A percentile compares a stretch with the other conserved stretches of the same genome.
phyloP scores from a whole-genome alignment of 2,888 invertebrate genomes.

The Petrolisthes cinctipes region DNA sequence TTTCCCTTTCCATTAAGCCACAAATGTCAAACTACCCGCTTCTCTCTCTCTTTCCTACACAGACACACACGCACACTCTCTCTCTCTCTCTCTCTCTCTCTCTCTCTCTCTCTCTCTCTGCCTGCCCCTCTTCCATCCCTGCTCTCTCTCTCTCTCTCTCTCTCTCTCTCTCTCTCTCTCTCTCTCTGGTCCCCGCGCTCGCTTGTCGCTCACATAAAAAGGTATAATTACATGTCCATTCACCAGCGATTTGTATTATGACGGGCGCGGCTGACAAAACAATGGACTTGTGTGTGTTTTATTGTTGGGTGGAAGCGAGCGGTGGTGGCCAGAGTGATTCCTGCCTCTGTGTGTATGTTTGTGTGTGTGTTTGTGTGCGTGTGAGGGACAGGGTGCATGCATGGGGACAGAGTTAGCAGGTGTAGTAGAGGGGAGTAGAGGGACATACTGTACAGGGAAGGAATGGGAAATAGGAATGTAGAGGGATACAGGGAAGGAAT shows the following conservation, averaged over 20 bases:
- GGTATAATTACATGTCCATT: constrained; percentile 34
- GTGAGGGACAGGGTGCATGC: too few relatives aligned
- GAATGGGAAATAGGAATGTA: not conserved
- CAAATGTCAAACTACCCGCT: too few relatives aligned
- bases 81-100: too few relatives aligned
- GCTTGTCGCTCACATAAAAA: constrained; percentile 24
- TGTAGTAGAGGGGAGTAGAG: too few relatives aligned
- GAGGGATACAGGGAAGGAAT: not conserved
- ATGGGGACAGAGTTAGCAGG: too few relatives aligned
- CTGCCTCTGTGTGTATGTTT: too few relatives aligned
- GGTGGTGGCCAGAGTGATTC: not conserved
- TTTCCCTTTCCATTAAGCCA: too few relatives aligned
- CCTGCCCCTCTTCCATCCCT: too few relatives aligned
- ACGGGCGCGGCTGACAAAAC: constrained; percentile 12
- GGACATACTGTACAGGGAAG: not conserved
- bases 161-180: not conserved
- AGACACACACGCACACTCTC: too few relatives aligned
- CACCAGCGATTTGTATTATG: constrained; percentile 21
- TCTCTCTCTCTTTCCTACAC: too few relatives aligned
- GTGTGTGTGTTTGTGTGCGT: too few relatives aligned
- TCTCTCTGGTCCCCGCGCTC: not conserved
- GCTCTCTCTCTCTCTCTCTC: not conserved
- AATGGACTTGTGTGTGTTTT: constrained; percentile 10
- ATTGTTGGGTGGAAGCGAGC: not conserved
- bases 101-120: too few relatives aligned